These are phyloP conservation scores for Crypturellus undulatus DNA, from an alignment of 2,113 vertebrate genomes.

Conservation along the genomic window DNA sequence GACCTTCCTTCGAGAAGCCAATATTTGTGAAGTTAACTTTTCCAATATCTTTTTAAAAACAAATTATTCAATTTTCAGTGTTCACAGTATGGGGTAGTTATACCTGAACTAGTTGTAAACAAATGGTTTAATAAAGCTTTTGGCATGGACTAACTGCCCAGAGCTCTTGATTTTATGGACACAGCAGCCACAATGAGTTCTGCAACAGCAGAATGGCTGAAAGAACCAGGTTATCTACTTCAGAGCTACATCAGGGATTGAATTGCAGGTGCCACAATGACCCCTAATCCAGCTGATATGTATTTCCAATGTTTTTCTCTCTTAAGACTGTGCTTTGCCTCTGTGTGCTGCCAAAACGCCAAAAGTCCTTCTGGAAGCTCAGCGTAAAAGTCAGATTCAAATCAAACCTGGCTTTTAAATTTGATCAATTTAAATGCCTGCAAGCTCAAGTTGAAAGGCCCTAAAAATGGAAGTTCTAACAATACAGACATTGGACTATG, in stretches of 20 bases:
- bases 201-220: neutral
- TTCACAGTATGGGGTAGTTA: neutral
- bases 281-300: neutral
- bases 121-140: neutral
- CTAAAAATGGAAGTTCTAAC: neutral
- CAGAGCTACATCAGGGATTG: neutral
- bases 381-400: neutral
- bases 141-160: neutral
- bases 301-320: neutral
- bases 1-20: neutral
- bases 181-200: neutral
- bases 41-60: neutral
- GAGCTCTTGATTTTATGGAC: neutral
- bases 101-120: neutral
- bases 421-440: neutral
- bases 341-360: neutral
- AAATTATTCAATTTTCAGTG: neutral
- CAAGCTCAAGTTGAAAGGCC: neutral
- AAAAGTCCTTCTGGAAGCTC: neutral
- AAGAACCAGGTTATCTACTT: neutral
- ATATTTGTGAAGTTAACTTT: neutral
- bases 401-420: neutral
- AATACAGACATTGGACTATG: neutral
- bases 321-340: neutral
- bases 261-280: neutral